phyloP scores from a whole-genome alignment of 2,113 vertebrate species.

The Catharus minimus region DNA sequence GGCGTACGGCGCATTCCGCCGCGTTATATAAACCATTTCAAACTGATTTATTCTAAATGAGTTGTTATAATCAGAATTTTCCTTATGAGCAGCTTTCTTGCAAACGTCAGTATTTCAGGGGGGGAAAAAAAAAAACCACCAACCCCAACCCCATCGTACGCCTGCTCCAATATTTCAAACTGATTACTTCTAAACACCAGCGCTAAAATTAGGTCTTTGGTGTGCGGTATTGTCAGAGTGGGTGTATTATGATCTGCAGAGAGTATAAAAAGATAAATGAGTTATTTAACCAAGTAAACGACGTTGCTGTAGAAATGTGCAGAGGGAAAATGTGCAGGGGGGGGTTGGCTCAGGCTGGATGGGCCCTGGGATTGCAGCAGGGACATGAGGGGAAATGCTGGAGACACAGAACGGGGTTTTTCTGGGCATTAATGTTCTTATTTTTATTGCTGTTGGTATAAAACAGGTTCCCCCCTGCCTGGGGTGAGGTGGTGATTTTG shows the following conservation, averaged over 20 bases:
- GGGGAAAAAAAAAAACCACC: background rate
- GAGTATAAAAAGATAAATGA: slow-evolving; percentile 64
- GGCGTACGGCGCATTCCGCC: background rate
- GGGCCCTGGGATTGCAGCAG: background rate
- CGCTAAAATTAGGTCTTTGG: slow-evolving; percentile 70
- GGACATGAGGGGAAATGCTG: fast-evolving
- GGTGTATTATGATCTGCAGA: slow-evolving; percentile 58
- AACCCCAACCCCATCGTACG: background rate
- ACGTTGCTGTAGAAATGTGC: slow-evolving; percentile 39
- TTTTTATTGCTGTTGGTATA: fast-evolving
- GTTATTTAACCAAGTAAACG: slow-evolving; percentile 64
- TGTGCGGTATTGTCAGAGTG: slow-evolving; percentile 51
- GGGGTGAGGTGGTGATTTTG: fast-evolving
- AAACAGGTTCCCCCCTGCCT: background rate
- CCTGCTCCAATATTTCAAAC: slow-evolving; percentile 66
- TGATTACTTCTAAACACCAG: slow-evolving; percentile 70
- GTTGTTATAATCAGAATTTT: slow-evolving; percentile 68
- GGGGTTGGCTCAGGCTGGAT: background rate
- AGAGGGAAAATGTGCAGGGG: background rate
- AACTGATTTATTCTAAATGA: slow-evolving; percentile 72
- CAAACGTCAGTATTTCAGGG: slow-evolving; percentile 62
- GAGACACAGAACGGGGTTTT: background rate
- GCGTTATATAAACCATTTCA: slow-evolving; percentile 50
- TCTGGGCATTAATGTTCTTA: fast-evolving
- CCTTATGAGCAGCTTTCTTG: slow-evolving; percentile 69